Percentiles rank a stretch among this genome's conserved stretches.
Conservation (phyloP, 2,888 invertebrate species). For the Drosophila anomelani region DNA sequence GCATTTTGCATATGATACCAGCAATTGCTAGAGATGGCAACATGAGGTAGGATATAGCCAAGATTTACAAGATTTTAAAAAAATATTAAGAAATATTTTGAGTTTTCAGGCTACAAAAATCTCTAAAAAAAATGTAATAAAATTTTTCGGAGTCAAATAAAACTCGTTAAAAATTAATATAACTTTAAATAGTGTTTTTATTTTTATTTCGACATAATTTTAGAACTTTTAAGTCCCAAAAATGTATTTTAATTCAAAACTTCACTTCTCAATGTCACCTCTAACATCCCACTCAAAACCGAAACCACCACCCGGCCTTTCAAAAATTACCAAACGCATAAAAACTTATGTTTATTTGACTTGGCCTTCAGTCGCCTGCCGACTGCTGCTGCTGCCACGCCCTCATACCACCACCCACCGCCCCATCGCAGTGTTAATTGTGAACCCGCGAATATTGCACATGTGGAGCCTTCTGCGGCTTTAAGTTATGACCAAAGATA, state of each 20-base stretch:
- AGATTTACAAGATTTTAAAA: not conserved
- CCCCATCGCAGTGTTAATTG: constrained; percentile 72
- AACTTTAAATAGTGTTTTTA: not conserved
- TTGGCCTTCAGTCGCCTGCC: constrained; percentile 64
- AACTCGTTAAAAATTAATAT: too few relatives aligned
- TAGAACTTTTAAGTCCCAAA: not conserved
- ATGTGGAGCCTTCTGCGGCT: constrained; percentile 56
- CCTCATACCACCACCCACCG: constrained; percentile 24
- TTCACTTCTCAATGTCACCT: constrained; percentile 41
- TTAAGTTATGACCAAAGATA: constrained; percentile 50
- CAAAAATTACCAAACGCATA: constrained; percentile 68
- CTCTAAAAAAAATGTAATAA: not conserved
- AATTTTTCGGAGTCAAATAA: not conserved
- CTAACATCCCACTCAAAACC: constrained; percentile 27
- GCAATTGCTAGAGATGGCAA: constrained; percentile 53
- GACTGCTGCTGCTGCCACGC: constrained; percentile 39
- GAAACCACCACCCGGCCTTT: constrained; percentile 52
- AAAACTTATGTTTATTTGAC: constrained; percentile 81
- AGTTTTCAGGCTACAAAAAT: not conserved
- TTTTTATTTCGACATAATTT: not conserved
- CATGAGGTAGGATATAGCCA: not conserved
- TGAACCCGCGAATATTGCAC: constrained; percentile 64
- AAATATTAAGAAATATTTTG: not conserved
- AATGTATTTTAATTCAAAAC: not conserved
- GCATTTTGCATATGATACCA: constrained; percentile 66